phyloP scores from a whole-genome alignment of 2,888 invertebrate species.

The Machimus rusticus region DNA sequence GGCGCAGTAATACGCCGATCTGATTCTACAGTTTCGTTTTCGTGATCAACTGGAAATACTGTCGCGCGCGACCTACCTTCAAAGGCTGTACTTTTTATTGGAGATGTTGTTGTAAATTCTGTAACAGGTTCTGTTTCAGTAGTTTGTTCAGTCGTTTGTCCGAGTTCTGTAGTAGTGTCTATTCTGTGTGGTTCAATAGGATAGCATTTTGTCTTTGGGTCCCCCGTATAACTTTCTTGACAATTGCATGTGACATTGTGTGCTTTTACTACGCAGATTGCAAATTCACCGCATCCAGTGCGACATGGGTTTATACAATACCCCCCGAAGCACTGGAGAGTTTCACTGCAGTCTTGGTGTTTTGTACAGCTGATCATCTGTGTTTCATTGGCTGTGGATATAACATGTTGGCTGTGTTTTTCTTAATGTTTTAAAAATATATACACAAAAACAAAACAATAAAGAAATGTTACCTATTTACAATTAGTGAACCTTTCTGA shows the following conservation, averaged over 20 bases:
- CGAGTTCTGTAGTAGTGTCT: slow-evolving; percentile 51
- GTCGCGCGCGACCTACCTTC: background rate
- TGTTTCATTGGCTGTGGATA: slow-evolving; percentile 50
- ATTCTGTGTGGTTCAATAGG: slow-evolving; percentile 54
- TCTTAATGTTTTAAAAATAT: slow-evolving; percentile 37
- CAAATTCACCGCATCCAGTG: slow-evolving; percentile 58
- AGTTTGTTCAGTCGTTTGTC: background rate
- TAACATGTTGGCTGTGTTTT: slow-evolving; percentile 42
- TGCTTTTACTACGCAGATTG: slow-evolving; percentile 59
- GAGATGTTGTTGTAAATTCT: background rate
- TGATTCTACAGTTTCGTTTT: background rate
- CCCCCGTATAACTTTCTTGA: slow-evolving; percentile 81
- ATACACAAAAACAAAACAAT: slow-evolving; percentile 23
- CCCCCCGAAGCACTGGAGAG: slow-evolving; percentile 59
- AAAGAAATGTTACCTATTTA: slow-evolving; percentile 20
- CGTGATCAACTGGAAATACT: background rate
- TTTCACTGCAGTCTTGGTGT: slow-evolving; percentile 62
- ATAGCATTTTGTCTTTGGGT: slow-evolving; percentile 69
- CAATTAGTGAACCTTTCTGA: slow-evolving; percentile 15
- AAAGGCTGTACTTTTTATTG: background rate
- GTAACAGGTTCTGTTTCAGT: background rate
- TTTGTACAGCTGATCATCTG: slow-evolving; percentile 59
- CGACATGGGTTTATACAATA: slow-evolving; percentile 61
- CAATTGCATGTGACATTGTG: slow-evolving; percentile 73
- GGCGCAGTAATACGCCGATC: background rate